A percentile compares a stretch with the other conserved stretches of the same genome.
These are phyloP conservation scores for Chaetorhynchus papuensis DNA, from an alignment of 2,113 vertebrate genomes.

Conservation along the genomic window DNA sequence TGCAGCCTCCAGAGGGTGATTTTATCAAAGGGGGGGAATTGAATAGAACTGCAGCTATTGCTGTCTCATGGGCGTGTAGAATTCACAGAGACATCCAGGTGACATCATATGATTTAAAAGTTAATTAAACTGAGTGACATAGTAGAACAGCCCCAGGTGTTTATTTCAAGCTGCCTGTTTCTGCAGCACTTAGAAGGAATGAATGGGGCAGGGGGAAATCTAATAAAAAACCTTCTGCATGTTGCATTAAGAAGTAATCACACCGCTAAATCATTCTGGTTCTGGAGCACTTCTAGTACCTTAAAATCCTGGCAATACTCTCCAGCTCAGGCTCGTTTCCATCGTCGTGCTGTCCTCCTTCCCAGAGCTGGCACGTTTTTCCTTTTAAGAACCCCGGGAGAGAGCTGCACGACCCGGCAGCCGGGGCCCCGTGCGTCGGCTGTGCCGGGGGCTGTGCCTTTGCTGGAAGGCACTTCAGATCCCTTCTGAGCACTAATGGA, in stretches of 20 bases:
- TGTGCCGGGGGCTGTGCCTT: background rate
- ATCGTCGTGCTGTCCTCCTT: background rate
- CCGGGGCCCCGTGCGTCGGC: background rate
- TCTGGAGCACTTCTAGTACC: slow-evolving; percentile 35
- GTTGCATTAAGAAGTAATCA: slow-evolving; percentile 66
- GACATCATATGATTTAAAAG: slow-evolving; percentile 70
- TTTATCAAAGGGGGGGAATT: background rate
- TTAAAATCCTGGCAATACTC: slow-evolving; percentile 13
- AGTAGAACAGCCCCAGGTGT: slow-evolving; percentile 58
- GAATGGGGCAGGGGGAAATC: background rate
- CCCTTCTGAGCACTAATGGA: background rate
- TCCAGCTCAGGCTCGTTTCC: background rate
- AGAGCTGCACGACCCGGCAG: background rate
- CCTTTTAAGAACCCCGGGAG: slow-evolving; percentile 28
- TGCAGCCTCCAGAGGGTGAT: background rate
- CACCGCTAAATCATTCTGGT: slow-evolving; percentile 42
- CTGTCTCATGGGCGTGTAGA: background rate
- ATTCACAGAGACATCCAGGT: slow-evolving; percentile 18
- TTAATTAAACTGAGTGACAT: slow-evolving; percentile 71
- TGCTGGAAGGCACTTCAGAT: background rate
- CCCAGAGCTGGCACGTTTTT: background rate
- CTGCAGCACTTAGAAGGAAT: slow-evolving; percentile 45
- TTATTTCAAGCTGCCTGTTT: slow-evolving; percentile 60
- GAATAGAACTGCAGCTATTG: background rate
- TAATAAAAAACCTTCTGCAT: slow-evolving; percentile 61